Conservation (phyloP, 2,113 vertebrate species). For the Rhinogobius similis region DNA sequence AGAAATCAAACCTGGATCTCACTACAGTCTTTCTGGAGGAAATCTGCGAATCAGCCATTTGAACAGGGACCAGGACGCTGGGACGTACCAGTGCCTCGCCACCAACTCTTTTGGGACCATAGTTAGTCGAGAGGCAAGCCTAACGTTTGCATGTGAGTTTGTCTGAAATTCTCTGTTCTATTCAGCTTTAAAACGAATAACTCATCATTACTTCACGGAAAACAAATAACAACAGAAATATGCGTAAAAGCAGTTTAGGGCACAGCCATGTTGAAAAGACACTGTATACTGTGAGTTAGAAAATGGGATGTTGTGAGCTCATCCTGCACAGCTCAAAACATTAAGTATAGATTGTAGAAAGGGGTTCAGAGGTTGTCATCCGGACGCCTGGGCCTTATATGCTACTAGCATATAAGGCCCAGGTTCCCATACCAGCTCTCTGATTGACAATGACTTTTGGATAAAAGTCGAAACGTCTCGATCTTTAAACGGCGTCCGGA, state of each 20-base stretch:
- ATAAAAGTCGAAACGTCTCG: too few species aligned
- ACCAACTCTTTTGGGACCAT: constrained; percentile 93
- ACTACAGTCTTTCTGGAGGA: constrained; percentile 89
- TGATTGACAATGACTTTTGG: too few species aligned
- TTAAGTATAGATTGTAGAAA: not conserved
- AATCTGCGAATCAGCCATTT: constrained; percentile 91
- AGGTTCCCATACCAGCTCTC: too few species aligned
- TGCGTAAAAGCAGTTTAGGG: not conserved
- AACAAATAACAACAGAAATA: not conserved
- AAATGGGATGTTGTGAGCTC: too few species aligned
- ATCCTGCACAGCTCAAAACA: too few species aligned
- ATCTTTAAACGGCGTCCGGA: too few species aligned
- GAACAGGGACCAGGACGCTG: constrained; percentile 88
- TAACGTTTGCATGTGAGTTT: constrained; percentile 96
- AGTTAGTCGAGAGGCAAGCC: constrained; percentile 89
- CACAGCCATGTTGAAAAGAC: too few species aligned
- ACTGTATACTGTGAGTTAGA: too few species aligned
- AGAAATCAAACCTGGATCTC: constrained; percentile 85
- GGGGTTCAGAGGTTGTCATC: too few species aligned
- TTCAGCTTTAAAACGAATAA: not conserved
- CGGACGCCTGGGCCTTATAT: too few species aligned
- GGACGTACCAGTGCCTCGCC: constrained; percentile 93
- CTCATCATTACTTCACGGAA: not conserved
- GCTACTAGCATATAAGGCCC: too few species aligned
- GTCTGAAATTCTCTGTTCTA: constrained; percentile 10